Evolutionary conservation across 1,140 invertebrate species (phyloP).

Genomic region (Linepithema humile): DNA sequence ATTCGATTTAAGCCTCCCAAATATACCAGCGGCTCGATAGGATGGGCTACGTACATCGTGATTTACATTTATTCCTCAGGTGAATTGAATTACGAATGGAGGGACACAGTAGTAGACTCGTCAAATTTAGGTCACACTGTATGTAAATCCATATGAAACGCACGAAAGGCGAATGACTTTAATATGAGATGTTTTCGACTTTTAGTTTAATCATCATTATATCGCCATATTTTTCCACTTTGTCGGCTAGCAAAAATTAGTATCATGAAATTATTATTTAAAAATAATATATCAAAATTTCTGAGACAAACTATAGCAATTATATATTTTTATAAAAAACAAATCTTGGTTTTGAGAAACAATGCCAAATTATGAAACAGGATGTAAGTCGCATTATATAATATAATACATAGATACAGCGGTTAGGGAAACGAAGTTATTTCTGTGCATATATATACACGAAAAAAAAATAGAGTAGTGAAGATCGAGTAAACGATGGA

Average conservation of each 20-base stretch:
- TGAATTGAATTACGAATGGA: slow-evolving; percentile 68
- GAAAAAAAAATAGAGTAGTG: background rate
- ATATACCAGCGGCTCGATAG: slow-evolving; percentile 39
- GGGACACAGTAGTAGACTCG: slow-evolving; percentile 27
- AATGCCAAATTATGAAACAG: background rate
- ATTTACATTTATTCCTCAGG: slow-evolving; percentile 72
- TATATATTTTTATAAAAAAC: background rate
- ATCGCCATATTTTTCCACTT: background rate
- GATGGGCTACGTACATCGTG: slow-evolving; percentile 58
- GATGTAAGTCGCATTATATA: background rate
- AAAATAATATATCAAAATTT: background rate
- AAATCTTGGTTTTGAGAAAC: background rate
- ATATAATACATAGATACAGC: too few species aligned
- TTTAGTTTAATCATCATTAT: background rate
- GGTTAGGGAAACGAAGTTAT: background rate
- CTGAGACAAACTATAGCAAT: background rate
- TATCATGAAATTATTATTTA: too few species aligned
- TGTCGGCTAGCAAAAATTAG: background rate
- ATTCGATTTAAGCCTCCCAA: slow-evolving; percentile 73
- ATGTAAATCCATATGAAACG: background rate
- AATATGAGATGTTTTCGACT: background rate
- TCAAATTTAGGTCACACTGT: slow-evolving; percentile 62
- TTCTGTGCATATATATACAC: background rate
- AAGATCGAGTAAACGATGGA: slow-evolving; percentile 58
- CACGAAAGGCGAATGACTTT: background rate